phyloP scores from a whole-genome alignment of 2,888 invertebrate genomes.

The Sisyra terminalis region DNA sequence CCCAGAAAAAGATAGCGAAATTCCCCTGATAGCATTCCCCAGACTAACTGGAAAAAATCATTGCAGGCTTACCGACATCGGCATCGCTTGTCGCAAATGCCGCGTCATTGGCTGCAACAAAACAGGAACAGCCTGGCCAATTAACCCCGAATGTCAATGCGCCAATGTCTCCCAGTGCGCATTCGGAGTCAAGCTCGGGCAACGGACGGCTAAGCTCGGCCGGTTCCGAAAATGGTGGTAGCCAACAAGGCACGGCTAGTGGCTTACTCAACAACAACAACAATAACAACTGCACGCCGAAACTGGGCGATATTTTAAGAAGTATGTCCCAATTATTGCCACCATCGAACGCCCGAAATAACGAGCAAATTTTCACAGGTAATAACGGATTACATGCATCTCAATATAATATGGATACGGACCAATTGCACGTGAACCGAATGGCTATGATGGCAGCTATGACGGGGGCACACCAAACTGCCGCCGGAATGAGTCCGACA shows the following conservation, averaged over 20 bases:
- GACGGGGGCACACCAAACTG: slow-evolving; percentile 47
- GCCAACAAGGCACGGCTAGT: slow-evolving; percentile 40
- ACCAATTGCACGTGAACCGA: slow-evolving; percentile 36
- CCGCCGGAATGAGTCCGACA: slow-evolving; percentile 17
- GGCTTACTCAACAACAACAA: slow-evolving; percentile 44
- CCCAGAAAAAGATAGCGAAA: no score
- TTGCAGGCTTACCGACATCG: slow-evolving; percentile 7
- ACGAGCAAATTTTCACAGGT: slow-evolving; percentile 17
- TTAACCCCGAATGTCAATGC: slow-evolving; percentile 40
- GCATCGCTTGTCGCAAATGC: slow-evolving; percentile 8
- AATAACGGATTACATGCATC: slow-evolving; percentile 41
- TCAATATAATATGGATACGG: slow-evolving; percentile 42
- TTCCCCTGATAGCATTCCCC: not conserved
- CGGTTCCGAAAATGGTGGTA: slow-evolving; percentile 50
- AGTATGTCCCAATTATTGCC: slow-evolving; percentile 18
- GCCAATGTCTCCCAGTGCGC: slow-evolving; percentile 50
- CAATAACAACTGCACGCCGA: slow-evolving; percentile 46
- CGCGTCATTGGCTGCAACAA: slow-evolving; percentile 8
- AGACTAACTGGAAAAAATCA: not conserved
- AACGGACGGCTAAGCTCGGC: slow-evolving; percentile 67
- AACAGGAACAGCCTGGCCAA: slow-evolving; percentile 27
- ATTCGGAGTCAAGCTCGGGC: slow-evolving; percentile 71
- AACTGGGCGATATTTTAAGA: slow-evolving; percentile 30
- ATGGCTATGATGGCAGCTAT: slow-evolving; percentile 55
- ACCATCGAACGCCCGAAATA: not conserved